These are phyloP conservation scores for Bambusicola thoracicus DNA, from an alignment of 2,113 vertebrate species.

Conservation along the genomic window DNA sequence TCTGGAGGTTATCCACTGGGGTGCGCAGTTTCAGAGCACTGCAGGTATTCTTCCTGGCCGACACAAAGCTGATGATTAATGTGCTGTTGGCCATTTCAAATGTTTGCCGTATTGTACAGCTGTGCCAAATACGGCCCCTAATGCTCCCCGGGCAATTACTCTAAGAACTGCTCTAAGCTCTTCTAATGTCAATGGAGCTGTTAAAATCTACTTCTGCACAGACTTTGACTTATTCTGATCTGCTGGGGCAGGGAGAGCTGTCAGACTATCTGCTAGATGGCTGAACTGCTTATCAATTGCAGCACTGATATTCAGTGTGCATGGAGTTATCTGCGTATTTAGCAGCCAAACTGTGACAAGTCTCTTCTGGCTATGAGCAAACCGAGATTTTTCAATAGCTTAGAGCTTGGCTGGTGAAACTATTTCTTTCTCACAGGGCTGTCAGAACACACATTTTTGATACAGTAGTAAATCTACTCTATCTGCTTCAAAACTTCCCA, in stretches of 20 bases:
- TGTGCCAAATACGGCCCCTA: neutral
- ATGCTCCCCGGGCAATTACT: neutral
- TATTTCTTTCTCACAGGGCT: neutral
- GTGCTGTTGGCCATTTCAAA: neutral
- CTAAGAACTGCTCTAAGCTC: neutral
- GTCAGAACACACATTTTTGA: neutral
- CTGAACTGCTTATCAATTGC: neutral
- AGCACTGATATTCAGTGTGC: neutral
- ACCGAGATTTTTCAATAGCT: neutral
- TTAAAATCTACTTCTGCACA: neutral
- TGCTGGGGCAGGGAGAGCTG: neutral
- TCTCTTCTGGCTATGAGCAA: neutral
- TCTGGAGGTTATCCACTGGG: neutral
- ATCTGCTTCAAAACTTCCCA: neutral
- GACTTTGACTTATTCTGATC: neutral
- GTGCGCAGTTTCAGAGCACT: neutral
- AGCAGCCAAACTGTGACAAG: neutral
- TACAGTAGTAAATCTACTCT: neutral
- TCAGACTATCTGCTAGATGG: neutral
- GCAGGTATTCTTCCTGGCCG: neutral
- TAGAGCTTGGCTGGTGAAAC: neutral
- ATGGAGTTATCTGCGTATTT: neutral
- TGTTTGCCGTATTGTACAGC: neutral
- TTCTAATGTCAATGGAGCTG: constrained; percentile 1
- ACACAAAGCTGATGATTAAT: neutral